Evolutionary conservation across 2,888 invertebrate species (phyloP), one percentile per base, ranked within the genome.

Genomic region (Cataglyphis cursor): DNA sequence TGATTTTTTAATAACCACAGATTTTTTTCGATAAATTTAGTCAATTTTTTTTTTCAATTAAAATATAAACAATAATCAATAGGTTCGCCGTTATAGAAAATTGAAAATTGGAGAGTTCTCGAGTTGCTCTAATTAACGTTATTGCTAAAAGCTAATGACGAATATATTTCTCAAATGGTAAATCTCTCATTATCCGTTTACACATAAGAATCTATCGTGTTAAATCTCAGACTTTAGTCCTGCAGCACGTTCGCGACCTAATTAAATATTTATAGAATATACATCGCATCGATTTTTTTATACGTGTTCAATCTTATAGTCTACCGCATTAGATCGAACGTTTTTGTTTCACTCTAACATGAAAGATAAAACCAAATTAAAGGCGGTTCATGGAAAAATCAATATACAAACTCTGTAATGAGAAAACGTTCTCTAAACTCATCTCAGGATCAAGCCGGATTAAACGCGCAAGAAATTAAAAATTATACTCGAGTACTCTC

Each of bases 381-480:
- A 83, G 51, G 44, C 31, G 66, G 59, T 74, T 38, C 24, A 48
- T 31, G 51, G 44, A 76, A 66, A 61, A 74, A 81, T 89, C 89
- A 81, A 89, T 89, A 82, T 75, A 48, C 51, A 64, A 61, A 84
- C 72, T 81, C 51, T 35, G 61, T 57, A 59, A 81, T 44, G 75
- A 73, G 74, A 51, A 64, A 21, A 12, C 65, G 64, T 83, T 78
- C 86, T 84, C 87, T 83, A 81, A 85, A 82, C 81, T 82, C 78
- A 64, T 75, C 70, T 59, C 73, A 41, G 68, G 64, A 75, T 62
- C 65, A 81, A 72, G 81, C 65, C 18, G 81, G 83, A 89, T 89
- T 83, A 86, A 83, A 44, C 57, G 84, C 73, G 61, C 72, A 74
- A 59, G 35, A 82, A 78, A 89, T 89, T 89, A 88, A 89, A 89